These are phyloP conservation scores for Heliconius ethilla DNA, from an alignment of 2,888 invertebrate genomes.

Conservation along the genomic window DNA sequence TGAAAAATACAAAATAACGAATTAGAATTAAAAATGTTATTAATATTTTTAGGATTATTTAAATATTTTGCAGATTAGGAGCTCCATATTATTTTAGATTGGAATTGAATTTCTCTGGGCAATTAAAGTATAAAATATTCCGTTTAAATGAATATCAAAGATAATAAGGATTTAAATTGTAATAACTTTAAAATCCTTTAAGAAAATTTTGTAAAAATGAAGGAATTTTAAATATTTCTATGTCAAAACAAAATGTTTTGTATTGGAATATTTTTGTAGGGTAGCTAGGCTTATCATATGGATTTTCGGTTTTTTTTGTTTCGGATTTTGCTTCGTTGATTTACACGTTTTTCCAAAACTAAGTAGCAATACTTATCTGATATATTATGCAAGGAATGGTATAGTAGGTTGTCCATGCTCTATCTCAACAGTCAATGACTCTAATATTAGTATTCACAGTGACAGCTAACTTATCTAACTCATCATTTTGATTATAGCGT, in stretches of 20 bases:
- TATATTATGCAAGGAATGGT: constrained; percentile 9
- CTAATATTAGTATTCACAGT: constrained; percentile 42
- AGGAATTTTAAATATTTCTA: neutral
- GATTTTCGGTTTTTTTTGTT: neutral
- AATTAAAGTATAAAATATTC: neutral
- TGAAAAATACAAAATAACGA: constrained; percentile 54
- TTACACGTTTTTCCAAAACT: neutral
- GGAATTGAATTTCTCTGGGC: neutral
- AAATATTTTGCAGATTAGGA: too few relatives aligned
- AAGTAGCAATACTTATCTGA: neutral
- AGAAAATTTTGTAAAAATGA: too few relatives aligned
- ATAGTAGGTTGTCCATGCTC: neutral
- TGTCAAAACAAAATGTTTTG: neutral
- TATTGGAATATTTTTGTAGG: neutral
- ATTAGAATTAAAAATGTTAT: neutral
- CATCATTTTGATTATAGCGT: constrained; percentile 35
- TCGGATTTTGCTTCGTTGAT: neutral
- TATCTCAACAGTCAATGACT: constrained; percentile 33
- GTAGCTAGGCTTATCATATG: neutral
- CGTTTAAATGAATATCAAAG: too few relatives aligned
- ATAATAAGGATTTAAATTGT: too few relatives aligned
- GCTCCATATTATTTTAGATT: neutral
- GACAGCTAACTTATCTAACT: constrained; percentile 24
- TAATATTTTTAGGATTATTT: too few relatives aligned
- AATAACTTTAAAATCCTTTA: too few relatives aligned